Evolutionary conservation across 1,140 invertebrate species (phyloP).

Genomic region (Lordiphosa stackelbergi): DNA sequence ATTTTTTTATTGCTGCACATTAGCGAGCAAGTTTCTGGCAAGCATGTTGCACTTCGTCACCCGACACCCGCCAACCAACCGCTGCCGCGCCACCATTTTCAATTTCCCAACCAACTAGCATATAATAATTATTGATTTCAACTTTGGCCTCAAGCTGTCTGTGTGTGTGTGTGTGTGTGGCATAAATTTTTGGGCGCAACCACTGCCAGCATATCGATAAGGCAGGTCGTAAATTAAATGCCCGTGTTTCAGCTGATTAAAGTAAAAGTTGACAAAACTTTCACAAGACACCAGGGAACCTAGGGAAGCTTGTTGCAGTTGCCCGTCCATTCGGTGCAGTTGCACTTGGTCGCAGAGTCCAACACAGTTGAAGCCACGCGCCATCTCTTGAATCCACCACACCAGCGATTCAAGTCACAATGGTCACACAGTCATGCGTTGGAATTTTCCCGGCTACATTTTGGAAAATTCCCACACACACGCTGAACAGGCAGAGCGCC

Average conservation of each 20-base stretch:
- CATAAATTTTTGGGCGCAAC: slow-evolving; percentile 47
- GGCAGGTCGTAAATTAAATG: too few relatives aligned
- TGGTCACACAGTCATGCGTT: slow-evolving; percentile 52
- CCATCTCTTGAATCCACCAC: slow-evolving; percentile 16
- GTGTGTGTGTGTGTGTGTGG: slow-evolving; percentile 18
- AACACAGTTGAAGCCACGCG: slow-evolving; percentile 25
- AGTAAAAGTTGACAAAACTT: slow-evolving; percentile 18
- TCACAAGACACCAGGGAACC: not conserved
- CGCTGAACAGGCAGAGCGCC: slow-evolving; percentile 30
- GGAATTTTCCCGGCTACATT: slow-evolving; percentile 38
- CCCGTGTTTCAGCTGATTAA: too few relatives aligned
- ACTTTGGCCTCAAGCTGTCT: slow-evolving; percentile 36
- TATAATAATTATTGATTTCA: slow-evolving; percentile 72
- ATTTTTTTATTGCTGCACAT: slow-evolving; percentile 58
- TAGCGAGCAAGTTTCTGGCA: slow-evolving; percentile 69
- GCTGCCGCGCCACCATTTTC: slow-evolving; percentile 22
- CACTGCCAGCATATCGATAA: too few relatives aligned
- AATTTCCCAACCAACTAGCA: slow-evolving; percentile 41
- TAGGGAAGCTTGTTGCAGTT: too few relatives aligned
- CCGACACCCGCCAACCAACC: too few relatives aligned
- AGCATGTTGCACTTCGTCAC: slow-evolving; percentile 4
- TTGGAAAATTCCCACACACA: slow-evolving; percentile 59
- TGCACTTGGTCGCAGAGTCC: slow-evolving; percentile 8
- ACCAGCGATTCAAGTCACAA: slow-evolving; percentile 41
- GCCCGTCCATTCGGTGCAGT: slow-evolving; percentile 11